Percentiles rank a stretch among this genome's conserved stretches.
phyloP scores from a whole-genome alignment of 2,797 vertebrate genomes.

The Falco cherrug region DNA sequence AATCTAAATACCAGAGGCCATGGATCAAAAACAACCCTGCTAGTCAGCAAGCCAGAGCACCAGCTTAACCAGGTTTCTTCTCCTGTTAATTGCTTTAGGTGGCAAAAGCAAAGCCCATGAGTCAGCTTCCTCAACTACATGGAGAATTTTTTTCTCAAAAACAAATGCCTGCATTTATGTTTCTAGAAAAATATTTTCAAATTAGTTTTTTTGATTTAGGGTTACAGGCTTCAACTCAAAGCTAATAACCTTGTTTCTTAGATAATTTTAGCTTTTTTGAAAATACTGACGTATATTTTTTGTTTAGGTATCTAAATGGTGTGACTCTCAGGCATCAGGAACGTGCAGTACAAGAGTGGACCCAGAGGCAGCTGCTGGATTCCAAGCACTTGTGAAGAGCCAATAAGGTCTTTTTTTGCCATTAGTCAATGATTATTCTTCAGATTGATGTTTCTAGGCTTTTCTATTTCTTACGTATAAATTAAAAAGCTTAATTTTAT shows the following conservation, averaged over 20 bases:
- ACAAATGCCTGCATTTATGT: not conserved
- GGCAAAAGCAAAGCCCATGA: not conserved
- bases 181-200: slow-evolving; percentile 2
- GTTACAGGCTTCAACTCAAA: not conserved
- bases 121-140: not conserved
- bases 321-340: not conserved
- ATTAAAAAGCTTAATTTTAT: not conserved
- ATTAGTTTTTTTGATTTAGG: not conserved
- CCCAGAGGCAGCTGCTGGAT: not conserved
- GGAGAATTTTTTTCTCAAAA: not conserved
- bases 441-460: not conserved
- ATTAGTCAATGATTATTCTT: not conserved
- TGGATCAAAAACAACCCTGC: not conserved
- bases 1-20: slow-evolving; percentile 39
- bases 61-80: not conserved
- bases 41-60: not conserved
- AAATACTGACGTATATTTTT: not conserved
- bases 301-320: not conserved
- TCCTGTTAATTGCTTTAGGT: not conserved
- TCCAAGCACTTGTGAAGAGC: not conserved
- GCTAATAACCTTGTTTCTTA: not conserved
- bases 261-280: not conserved
- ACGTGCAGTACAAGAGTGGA: not conserved
- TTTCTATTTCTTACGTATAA: not conserved
- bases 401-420: not conserved